phyloP scores from a whole-genome alignment of 2,113 vertebrate species.

The Sphaerodactylus townsendi region DNA sequence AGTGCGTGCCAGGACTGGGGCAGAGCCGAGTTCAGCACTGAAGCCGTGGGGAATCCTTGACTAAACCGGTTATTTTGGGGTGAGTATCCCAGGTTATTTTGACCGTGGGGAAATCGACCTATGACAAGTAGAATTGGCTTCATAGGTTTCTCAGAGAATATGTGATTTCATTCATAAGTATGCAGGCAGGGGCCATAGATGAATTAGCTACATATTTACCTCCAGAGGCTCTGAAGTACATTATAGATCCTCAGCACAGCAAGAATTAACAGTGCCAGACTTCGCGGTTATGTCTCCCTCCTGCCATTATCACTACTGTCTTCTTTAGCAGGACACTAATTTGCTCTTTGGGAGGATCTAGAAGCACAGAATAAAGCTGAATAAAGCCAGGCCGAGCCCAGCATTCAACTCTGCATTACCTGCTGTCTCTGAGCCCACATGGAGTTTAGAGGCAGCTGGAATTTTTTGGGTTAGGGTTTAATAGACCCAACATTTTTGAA shows the following conservation, averaged over 20 bases:
- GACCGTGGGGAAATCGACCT: too few species aligned
- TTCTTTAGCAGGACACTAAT: neutral
- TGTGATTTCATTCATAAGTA: neutral
- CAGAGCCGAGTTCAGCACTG: too few species aligned
- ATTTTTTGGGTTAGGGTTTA: too few species aligned
- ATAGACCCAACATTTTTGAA: too few species aligned
- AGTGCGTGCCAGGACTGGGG: too few species aligned
- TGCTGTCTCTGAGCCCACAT: too few species aligned
- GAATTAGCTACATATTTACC: neutral
- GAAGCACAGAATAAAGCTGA: neutral
- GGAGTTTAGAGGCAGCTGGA: too few species aligned
- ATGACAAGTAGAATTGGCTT: neutral
- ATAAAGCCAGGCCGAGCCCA: too few species aligned
- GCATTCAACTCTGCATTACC: neutral
- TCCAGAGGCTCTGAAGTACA: neutral
- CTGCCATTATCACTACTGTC: neutral
- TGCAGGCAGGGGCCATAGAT: neutral
- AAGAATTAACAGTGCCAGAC: neutral
- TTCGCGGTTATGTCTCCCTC: neutral
- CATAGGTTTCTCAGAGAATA: neutral
- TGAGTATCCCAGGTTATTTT: too few species aligned
- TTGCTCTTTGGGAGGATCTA: neutral
- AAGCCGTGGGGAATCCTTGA: too few species aligned
- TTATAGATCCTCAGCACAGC: neutral
- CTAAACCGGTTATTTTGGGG: too few species aligned